phyloP scores from a whole-genome alignment of 1,140 invertebrate genomes.

The Wasmannia auropunctata region DNA sequence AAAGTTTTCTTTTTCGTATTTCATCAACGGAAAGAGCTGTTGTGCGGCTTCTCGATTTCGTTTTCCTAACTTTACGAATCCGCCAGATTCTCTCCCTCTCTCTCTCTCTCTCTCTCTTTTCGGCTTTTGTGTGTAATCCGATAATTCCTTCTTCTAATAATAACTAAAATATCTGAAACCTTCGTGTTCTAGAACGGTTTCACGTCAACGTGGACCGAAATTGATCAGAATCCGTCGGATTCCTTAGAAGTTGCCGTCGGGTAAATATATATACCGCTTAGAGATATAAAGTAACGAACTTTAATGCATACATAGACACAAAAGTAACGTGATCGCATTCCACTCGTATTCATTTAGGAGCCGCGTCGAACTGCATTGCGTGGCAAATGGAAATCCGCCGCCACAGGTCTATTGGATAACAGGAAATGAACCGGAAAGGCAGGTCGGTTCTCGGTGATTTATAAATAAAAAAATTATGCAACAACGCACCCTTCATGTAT shows the following conservation, averaged over 20 bases:
- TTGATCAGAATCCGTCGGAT: conserved; percentile 56
- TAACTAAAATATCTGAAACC: not conserved
- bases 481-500: not conserved
- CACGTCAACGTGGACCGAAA: conserved; percentile 54
- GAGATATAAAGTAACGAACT: not conserved
- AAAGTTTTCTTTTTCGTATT: not conserved
- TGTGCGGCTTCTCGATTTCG: too few relatives aligned
- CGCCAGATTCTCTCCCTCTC: too few relatives aligned
- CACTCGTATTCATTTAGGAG: conserved; percentile 66
- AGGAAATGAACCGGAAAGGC: conserved; percentile 86
- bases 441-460: conserved; percentile 84
- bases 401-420: conserved; percentile 90
- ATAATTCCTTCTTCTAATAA: not conserved
- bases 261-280: conserved; percentile 10
- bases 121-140: too few relatives aligned
- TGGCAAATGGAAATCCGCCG: conserved; percentile 88
- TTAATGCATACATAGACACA: not conserved
- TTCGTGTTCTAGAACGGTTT: conserved; percentile 12
- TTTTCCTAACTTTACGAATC: not conserved
- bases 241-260: conserved; percentile 30
- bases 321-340: conserved; percentile 17
- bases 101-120: too few relatives aligned
- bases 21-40: not conserved
- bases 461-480: not conserved
- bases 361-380: conserved; percentile 88